Conservation (phyloP, 2,797 vertebrate species). For the Tragopan temminckii region DNA sequence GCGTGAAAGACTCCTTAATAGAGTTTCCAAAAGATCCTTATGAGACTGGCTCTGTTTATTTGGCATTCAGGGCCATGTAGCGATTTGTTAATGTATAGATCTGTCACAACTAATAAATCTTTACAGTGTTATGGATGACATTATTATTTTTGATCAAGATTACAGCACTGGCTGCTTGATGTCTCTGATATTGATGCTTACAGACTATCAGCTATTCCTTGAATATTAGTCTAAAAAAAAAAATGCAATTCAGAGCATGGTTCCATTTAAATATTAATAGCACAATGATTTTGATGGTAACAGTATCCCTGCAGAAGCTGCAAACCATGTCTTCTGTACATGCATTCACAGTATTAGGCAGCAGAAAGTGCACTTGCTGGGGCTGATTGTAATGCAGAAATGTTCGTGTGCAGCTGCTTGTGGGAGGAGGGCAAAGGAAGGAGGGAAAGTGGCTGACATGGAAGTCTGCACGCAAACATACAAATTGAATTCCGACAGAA, state of each 20-base stretch:
- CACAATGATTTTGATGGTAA: slow-evolving; percentile 40
- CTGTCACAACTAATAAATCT: slow-evolving; percentile 76
- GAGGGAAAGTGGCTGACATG: neutral
- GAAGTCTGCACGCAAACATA: neutral
- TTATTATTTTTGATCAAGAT: slow-evolving; percentile 80
- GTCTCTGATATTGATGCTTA: slow-evolving; percentile 41
- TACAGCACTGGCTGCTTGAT: slow-evolving; percentile 42
- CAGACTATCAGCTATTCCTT: slow-evolving; percentile 23
- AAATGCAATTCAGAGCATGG: slow-evolving; percentile 46
- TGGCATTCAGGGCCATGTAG: slow-evolving; percentile 49
- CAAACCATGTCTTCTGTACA: neutral
- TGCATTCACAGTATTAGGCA: slow-evolving; percentile 19
- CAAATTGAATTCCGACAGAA: neutral
- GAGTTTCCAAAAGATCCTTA: neutral
- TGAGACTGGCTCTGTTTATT: neutral
- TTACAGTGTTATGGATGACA: slow-evolving; percentile 69
- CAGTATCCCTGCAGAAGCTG: neutral
- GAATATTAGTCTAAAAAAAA: slow-evolving; percentile 20
- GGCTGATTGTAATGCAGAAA: slow-evolving; percentile 12
- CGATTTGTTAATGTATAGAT: slow-evolving; percentile 73
- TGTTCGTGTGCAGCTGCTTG: neutral
- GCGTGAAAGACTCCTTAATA: neutral
- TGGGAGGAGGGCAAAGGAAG: neutral
- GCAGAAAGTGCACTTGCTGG: slow-evolving; percentile 21
- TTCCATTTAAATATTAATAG: slow-evolving; percentile 73